phyloP scores from a whole-genome alignment of 2,797 vertebrate genomes.

The Danio aesculapii region DNA sequence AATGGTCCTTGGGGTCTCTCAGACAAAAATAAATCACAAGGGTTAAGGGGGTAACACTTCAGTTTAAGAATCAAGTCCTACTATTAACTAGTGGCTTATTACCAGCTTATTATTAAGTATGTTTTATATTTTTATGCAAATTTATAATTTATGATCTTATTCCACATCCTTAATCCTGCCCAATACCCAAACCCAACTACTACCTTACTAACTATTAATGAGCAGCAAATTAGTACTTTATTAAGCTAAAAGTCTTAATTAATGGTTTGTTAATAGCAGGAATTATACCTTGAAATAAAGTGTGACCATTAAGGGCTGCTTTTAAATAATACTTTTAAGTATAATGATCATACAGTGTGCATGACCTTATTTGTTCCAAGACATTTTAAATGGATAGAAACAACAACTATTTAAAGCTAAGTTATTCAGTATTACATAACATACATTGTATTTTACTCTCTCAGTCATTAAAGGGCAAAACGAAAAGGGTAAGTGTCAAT shows the following conservation, averaged over 20 bases:
- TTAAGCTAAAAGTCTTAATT: no score
- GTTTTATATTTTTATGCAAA: no score
- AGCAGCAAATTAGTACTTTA: no score
- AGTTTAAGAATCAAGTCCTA: no score
- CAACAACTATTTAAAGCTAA: background rate
- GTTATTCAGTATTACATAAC: background rate
- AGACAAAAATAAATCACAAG: background rate
- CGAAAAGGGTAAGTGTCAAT: conserved; percentile 40
- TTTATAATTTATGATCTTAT: no score
- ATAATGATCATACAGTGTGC: background rate
- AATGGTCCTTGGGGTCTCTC: background rate
- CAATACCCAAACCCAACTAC: no score
- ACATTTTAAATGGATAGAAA: background rate
- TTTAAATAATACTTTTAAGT: background rate
- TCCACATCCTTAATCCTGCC: no score
- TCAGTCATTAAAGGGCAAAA: conserved; percentile 2
- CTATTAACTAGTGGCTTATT: no score
- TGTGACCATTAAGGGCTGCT: background rate
- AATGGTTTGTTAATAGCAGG: no score
- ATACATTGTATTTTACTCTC: background rate
- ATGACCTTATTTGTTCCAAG: background rate
- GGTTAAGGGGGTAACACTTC: background rate
- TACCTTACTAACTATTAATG: no score
- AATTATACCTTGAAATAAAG: no score
- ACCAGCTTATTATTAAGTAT: no score